These are phyloP conservation scores for Liparis tanakae DNA, from an alignment of 2,797 vertebrate genomes.

Conservation along the genomic window DNA sequence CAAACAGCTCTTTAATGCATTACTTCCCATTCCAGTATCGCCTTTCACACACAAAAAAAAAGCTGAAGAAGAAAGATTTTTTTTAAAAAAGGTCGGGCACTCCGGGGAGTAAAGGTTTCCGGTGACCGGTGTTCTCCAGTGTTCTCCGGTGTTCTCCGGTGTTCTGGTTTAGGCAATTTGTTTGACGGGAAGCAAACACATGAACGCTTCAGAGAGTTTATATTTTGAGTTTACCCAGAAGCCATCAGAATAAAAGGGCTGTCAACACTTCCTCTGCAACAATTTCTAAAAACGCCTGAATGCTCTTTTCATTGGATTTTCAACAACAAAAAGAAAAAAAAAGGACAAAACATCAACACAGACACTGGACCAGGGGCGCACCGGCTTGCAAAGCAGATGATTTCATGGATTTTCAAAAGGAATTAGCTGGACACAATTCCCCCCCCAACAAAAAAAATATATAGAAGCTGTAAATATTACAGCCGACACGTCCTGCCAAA, in stretches of 20 bases:
- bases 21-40: conserved; percentile 21
- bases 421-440: conserved; percentile 36
- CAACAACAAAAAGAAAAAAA: too few relatives aligned
- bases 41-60: conserved; percentile 20
- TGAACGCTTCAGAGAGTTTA: conserved; percentile 15
- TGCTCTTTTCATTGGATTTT: conserved; percentile 25
- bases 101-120: conserved; percentile 29
- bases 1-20: conserved; percentile 31
- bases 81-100: conserved; percentile 13
- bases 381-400: conserved; percentile 42
- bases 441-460: too few relatives aligned
- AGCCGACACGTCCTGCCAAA: conserved; percentile 44
- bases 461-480: conserved; percentile 41
- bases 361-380: conserved; percentile 34
- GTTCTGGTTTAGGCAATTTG: conserved; percentile 7
- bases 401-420: conserved; percentile 46
- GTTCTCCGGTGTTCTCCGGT: not conserved
- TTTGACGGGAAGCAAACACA: conserved; percentile 23
- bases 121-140: conserved; percentile 29
- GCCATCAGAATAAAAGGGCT: conserved; percentile 8
- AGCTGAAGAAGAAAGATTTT: conserved; percentile 16
- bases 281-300: conserved; percentile 30
- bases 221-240: conserved; percentile 13
- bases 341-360: conserved; percentile 15
- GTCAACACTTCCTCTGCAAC: conserved; percentile 21